Evolutionary conservation across 1,140 invertebrate species (phyloP).

Genomic region (Eriocheir sinensis): DNA sequence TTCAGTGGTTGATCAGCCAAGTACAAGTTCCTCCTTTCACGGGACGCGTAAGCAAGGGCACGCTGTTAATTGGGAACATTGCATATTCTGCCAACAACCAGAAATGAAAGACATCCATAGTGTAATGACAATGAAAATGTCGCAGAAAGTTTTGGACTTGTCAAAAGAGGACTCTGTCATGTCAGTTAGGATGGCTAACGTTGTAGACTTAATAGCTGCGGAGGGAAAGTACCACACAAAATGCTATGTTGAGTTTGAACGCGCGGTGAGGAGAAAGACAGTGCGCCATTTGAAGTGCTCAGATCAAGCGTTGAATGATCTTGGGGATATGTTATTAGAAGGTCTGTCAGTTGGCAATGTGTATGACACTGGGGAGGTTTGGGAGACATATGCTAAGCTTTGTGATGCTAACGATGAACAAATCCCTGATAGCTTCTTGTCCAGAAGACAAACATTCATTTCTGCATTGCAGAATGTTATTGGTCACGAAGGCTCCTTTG

Average conservation of each 20-base stretch:
- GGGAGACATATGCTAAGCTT: background rate
- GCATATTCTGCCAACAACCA: constrained; percentile 9
- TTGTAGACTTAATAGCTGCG: constrained; percentile 2
- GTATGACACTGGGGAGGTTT: background rate
- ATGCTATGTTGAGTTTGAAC: background rate
- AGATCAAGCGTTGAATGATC: background rate
- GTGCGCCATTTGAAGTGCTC: background rate
- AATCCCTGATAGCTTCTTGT: background rate
- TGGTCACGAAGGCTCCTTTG: constrained; percentile 10
- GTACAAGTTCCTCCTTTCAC: background rate
- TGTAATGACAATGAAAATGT: constrained; percentile 13
- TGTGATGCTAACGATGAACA: background rate
- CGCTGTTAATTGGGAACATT: constrained; percentile 23
- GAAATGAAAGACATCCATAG: background rate
- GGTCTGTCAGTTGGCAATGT: constrained; percentile 9
- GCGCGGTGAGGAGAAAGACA: background rate
- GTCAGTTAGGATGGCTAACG: background rate
- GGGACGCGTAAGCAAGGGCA: background rate
- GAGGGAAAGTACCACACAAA: background rate
- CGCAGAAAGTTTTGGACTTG: background rate
- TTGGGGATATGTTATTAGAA: constrained; percentile 1
- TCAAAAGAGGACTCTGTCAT: background rate
- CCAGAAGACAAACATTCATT: background rate
- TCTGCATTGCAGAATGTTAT: constrained; percentile 1
- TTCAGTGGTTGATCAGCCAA: background rate